A percentile compares a stretch with the other conserved stretches of the same genome.
phyloP scores from a whole-genome alignment of 2,113 vertebrate genomes.

The Nycticryphes semicollaris region DNA sequence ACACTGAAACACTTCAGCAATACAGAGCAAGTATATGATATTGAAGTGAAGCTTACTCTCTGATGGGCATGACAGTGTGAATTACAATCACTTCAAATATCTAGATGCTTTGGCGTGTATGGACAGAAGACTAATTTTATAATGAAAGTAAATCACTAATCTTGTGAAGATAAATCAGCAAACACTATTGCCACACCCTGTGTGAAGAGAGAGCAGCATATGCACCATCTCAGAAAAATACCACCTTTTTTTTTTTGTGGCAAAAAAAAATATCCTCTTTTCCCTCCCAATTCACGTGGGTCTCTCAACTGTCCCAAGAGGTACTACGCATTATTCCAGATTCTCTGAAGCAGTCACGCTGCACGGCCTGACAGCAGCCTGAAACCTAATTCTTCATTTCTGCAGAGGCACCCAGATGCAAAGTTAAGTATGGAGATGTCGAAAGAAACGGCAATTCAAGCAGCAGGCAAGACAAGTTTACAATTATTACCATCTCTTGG shows the following conservation, averaged over 20 bases:
- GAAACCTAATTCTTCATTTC: not conserved
- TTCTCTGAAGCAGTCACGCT: not conserved
- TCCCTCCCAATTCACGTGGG: not conserved
- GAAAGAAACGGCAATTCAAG: not conserved
- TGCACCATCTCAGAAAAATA: not conserved
- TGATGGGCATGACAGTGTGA: not conserved
- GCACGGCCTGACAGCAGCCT: not conserved
- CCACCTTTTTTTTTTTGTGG: not conserved
- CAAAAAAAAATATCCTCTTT: not conserved
- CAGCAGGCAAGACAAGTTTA: not conserved
- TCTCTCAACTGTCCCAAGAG: not conserved
- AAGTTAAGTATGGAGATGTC: not conserved
- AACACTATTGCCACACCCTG: not conserved
- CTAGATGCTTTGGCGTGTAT: not conserved
- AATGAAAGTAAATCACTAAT: not conserved
- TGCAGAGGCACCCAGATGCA: not conserved
- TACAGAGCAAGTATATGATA: not conserved
- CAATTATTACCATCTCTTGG: not conserved
- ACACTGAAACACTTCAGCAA: not conserved
- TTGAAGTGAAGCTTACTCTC: not conserved
- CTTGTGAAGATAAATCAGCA: not conserved
- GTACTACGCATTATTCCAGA: not conserved
- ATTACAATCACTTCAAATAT: not conserved
- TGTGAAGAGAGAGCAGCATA: not conserved
- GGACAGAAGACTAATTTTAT: not conserved